Evolutionary conservation across 2,888 invertebrate genomes (phyloP), one percentile per base, ranked within the genome.

Genomic region (Drosophila birchii): DNA sequence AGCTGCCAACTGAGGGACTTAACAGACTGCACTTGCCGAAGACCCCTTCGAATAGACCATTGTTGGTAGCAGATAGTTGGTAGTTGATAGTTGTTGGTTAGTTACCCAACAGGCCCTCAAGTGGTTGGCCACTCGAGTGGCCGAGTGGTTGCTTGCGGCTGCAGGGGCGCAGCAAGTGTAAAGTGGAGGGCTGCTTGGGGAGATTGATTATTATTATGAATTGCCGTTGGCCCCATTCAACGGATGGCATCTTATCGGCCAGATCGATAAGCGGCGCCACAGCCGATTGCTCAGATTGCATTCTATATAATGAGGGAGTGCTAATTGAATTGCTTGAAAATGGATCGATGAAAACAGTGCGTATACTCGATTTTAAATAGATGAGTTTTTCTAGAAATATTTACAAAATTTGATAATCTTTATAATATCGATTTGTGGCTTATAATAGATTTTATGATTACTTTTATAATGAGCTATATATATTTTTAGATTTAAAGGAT

Each of bases 1-100:
- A 34, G 47, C 45, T 23, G 57, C 47, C 8, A 44, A 18, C 53
- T 11, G 36, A 34, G 47, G n/a, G 49, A 12, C 49, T 39, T 38
- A 9, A 23, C 29, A 8, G 20, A 41, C 68, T 72, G 78, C 81
- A 88, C 71, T 80, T 82, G 64, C 74, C 18, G 18, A 6, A 41
- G 18, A 16, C 34, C 23, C 58, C 26, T 34, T 43, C 12, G 5
- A 29, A 9, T n/a, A 61, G 23, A 8, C 61, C 23, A 62, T 63
- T 54, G 47, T 67, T 64, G 57, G 16, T 12, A 43, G 29, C 8
- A 29, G 29, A 29, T 29, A 29, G 43, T 43, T 43, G 9, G 7
- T 49, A 23, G 44, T 14, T 56, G 18, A 12, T 14, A 20, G 41
- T 60, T 60, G 59, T 14, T 47, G 41, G 43, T 16, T 63, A 29